Base-by-base conservation (phyloP, 2,888 invertebrate species). In the Lobophora halterata region DNA sequence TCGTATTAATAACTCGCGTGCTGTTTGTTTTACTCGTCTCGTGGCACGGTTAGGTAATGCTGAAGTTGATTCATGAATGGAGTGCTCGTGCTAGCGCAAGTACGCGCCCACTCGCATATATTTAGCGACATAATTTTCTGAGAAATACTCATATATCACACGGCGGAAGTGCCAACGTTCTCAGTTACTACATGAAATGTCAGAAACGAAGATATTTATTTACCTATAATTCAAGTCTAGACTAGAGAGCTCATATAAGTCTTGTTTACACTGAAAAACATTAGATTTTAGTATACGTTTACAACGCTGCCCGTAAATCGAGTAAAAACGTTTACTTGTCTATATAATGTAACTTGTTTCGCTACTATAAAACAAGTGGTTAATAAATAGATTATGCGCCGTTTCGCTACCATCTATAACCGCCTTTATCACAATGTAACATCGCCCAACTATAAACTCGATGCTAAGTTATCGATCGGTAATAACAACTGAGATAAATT, bases 21-120 rank as follows among this genome's bases (percentile, higher is more conserved):
- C 53, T 76, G 79, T 77, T 82, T 79, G 82, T 81, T 80, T 85
- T 81, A 71, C 67, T 78, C 73, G 71, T 70, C 65, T 65, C 70
- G 70, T 56, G 60, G 65, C 63, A 57, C 63, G 67, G 85, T 85
- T 79, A 83, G 82, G 81, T 85, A 86, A 87, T 70, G 82, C 60
- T 77, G 79, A 77, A 79, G 79, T 83, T 87, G 86, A 85, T 86
- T 87, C 87, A 86, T 87, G 87, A 87, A 87, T 86, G 86, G 78
- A 74, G 72, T 66, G 71, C 61, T 59, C 56, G 51, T 55, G 46
- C 64, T 62, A 54, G 62, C 65, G 64, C 58, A 65, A 66, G 64
- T 65, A 63, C 67, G 69, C 66, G 61, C 60, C 62, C 65, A 68
- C 67, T 55, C 65, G 71, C 63, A 59, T 81, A 82, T 79, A 83